phyloP scores from a whole-genome alignment of 2,888 invertebrate genomes.

The Bruchidius siliquastri region DNA sequence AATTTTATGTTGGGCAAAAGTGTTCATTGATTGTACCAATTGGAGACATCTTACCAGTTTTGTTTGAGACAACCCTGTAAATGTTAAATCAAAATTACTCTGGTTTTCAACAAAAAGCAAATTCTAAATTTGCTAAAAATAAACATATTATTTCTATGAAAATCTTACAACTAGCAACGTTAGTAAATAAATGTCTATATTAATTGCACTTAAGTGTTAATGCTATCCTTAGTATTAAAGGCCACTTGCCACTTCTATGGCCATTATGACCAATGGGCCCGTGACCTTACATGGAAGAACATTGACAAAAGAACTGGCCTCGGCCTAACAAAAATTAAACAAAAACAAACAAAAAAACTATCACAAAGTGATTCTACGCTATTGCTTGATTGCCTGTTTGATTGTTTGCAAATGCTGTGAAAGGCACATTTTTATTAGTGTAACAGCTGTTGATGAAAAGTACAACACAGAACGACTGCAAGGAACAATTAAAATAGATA shows the following conservation, averaged over 20 bases:
- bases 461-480: background rate
- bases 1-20: background rate
- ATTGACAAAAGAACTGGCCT: slow-evolving; percentile 45
- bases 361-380: slow-evolving; percentile 39
- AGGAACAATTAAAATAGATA: too few relatives aligned
- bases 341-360: slow-evolving; percentile 35
- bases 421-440: background rate
- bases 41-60: slow-evolving; percentile 2
- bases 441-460: background rate
- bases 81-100: slow-evolving; percentile 8
- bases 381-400: slow-evolving; percentile 23
- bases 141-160: background rate
- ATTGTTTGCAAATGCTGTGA: background rate
- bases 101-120: slow-evolving; percentile 19
- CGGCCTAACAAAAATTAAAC: slow-evolving; percentile 45
- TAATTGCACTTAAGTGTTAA: slow-evolving; percentile 45
- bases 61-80: slow-evolving; percentile 7
- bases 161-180: slow-evolving; percentile 28
- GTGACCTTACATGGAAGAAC: slow-evolving; percentile 44
- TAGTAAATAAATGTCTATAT: slow-evolving; percentile 46
- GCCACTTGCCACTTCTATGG: background rate
- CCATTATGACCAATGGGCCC: background rate
- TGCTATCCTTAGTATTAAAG: slow-evolving; percentile 7
- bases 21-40: slow-evolving; percentile 16
- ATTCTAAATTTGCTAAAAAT: slow-evolving; percentile 34